A percentile compares a stretch with the other conserved stretches of the same genome.
phyloP scores from a whole-genome alignment of 2,797 vertebrate species.

The Triplophysa bombifrons region DNA sequence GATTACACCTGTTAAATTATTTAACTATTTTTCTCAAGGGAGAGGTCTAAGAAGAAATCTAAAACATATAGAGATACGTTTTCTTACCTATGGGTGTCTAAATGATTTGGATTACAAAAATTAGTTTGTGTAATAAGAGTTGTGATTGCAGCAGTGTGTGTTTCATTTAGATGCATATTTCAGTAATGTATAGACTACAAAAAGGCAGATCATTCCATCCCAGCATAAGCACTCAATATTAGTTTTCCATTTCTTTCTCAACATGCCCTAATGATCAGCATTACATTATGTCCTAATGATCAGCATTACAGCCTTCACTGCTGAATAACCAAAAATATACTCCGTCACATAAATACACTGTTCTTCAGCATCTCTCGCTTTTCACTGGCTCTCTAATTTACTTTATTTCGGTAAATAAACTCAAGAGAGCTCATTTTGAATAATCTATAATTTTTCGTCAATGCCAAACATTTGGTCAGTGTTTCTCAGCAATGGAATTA shows the following conservation, averaged over 20 bases:
- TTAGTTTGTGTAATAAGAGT: too few relatives aligned
- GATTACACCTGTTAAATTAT: too few relatives aligned
- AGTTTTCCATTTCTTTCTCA: not conserved
- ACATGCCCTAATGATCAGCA: not conserved
- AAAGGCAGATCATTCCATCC: not conserved
- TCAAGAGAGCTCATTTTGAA: constrained; percentile 4
- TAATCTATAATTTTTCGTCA: not conserved
- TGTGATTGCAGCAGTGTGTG: too few relatives aligned
- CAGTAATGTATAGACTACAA: not conserved
- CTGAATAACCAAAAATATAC: not conserved
- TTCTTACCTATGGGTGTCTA: too few relatives aligned
- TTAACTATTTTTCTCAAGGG: too few relatives aligned
- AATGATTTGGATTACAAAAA: too few relatives aligned
- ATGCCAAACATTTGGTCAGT: constrained; percentile 10
- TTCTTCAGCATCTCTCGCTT: not conserved
- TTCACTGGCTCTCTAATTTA: not conserved
- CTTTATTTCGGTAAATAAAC: not conserved
- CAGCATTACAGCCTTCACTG: too few relatives aligned
- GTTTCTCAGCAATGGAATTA: constrained; percentile 30
- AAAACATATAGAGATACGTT: too few relatives aligned
- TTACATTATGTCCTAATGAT: too few relatives aligned
- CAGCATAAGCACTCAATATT: not conserved
- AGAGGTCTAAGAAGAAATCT: too few relatives aligned
- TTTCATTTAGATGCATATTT: too few relatives aligned
- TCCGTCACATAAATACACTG: not conserved